Conservation (phyloP, 2,888 invertebrate species). For the Carpatolechia fugitivella region DNA sequence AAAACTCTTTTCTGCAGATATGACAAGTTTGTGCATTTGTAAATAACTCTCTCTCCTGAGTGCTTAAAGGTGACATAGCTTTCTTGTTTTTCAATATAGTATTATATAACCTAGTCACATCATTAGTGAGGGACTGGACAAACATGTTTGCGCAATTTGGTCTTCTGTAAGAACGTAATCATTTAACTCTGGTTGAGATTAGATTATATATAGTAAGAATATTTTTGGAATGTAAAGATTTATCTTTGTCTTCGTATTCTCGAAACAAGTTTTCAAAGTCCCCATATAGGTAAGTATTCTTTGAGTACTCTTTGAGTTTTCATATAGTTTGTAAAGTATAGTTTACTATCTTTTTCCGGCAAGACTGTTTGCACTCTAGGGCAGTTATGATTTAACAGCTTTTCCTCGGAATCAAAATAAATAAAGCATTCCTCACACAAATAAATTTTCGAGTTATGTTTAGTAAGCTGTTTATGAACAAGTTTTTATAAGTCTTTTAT, state of each 20-base stretch:
- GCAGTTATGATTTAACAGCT: not conserved
- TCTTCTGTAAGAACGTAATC: constrained; percentile 1
- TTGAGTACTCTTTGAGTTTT: not conserved
- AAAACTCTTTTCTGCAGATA: no score
- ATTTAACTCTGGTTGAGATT: not conserved
- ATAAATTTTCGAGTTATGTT: no score
- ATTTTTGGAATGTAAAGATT: not conserved
- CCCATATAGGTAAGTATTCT: constrained; percentile 6
- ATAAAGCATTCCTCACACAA: no score
- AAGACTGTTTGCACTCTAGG: not conserved
- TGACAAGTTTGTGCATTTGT: no score
- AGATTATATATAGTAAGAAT: not conserved
- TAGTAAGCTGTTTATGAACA: no score
- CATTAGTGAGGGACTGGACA: not conserved
- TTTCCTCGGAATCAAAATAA: no score
- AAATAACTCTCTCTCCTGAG: no score
- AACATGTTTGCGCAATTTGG: constrained; percentile 10
- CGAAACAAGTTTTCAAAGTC: constrained; percentile 4
- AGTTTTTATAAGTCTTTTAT: no score
- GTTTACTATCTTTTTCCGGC: not conserved
- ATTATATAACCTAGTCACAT: not conserved
- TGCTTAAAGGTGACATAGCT: no score
- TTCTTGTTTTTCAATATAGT: no score
- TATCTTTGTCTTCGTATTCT: constrained; percentile 1
- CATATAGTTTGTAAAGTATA: not conserved